Base-by-base conservation (phyloP, 2,888 invertebrate species). In the Diaphora mendica region DNA sequence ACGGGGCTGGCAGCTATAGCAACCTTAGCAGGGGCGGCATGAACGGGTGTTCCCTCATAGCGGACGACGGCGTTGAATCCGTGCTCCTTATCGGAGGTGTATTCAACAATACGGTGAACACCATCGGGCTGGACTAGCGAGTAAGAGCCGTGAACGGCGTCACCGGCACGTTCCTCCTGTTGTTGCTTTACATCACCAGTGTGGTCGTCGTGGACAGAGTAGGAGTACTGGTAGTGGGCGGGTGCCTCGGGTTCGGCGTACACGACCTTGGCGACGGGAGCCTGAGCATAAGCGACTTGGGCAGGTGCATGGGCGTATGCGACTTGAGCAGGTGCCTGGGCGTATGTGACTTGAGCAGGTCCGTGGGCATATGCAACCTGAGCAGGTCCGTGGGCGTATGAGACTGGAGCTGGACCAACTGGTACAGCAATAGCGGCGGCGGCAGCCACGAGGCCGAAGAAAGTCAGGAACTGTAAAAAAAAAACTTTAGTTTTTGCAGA, bases 41-140 rank as follows among this genome's bases (percentile, higher is more conserved):
- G 83, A 79, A 87, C 79, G 59, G 94, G 90, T 62, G 91, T 88
- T 30, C 95, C 94, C 81, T 96, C 95, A 83, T 95, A 95, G 64
- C 93, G 92, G 42, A 96, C 95, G 71, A 90, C 83, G 62, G 96
- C 95, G 88, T 94, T 95, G 91, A 96, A 96, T 39, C 96, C 96
- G 83, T 93, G 85, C 75, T 87, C 90, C 71, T 91, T 91, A 86
- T 95, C 94, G 51, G 95, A 88, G 82, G 93, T 92, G 91, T 96
- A 96, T 75, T 95, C 94, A 15, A 96, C 95, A 77, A 95, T 92
- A 77, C 96, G 93, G 82, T 88, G 91, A 64, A 93, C 91, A 5
- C 96, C 96, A 74, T 96, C 96, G 77, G 95, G 95, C 76, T 96
- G 95, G 55, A 96, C 89, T 33, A 96, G 91, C 3, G 96, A 94